Base-by-base conservation (phyloP, 2,113 vertebrate species). In the Chaenocephalus aceratus region DNA sequence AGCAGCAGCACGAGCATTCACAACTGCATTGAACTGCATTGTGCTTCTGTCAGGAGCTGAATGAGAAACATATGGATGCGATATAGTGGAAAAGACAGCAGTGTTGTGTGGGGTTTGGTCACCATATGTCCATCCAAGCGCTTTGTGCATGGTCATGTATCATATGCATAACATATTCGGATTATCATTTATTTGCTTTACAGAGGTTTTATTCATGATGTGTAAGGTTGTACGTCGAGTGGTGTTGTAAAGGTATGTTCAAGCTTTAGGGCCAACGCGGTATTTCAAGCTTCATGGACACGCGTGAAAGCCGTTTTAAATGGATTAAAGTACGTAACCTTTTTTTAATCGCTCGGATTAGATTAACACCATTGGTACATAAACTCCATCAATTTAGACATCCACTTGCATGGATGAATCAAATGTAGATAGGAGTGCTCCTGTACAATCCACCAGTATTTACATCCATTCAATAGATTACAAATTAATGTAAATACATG, bases 271-370 rank as follows among this genome's bases (percentile, higher is more conserved):
- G 30, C 30, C 30, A 30, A 30, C 30, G 30, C 30, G 30, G 30
- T 30, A 30, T 30, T 0, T 1, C 46, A 23, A 1, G 44, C 18
- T 23, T 53, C 9, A 41, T 26, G 21, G 21, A 1, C 13, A 51
- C 46, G 61, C 62, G 49, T 75, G 49, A 76, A 79, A 67, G n/a
- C 26, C 5, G 7, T 62, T 62, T 59, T 8, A 8, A 41, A 49
- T 1, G 0, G 1, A 10, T 18, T 1, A 26, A 34, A 16, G 0
- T 45, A n/a, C 16, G 18, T 46, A 30, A 18, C 18, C 8, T 61
- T n/a, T 34, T 6, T 52, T 0, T 2, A 6, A 54, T 15, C 30
- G n/a, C 44, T 11, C 13, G 23, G 9, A 46, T 61, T 48, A n/a
- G 1, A 14, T 13, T 6, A 2, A 52, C 13, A 41, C 12, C 45